Base-by-base conservation (phyloP, 1,140 invertebrate genomes). In the Drosophila pallidifrons region DNA sequence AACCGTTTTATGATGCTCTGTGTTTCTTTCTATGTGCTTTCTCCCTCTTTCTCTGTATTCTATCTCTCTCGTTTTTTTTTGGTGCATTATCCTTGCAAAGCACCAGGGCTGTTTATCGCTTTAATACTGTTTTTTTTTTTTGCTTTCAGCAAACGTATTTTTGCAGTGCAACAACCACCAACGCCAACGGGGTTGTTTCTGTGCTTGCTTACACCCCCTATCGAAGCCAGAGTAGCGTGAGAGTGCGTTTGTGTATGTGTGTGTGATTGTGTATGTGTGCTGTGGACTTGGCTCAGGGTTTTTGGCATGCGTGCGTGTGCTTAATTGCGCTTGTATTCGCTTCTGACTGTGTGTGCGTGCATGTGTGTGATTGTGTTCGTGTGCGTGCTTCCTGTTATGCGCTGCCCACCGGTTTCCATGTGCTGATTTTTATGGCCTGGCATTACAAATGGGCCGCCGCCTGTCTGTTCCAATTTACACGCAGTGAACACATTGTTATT, bases 271-370 rank as follows among this genome's bases (percentile, higher is more conserved):
- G 20, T 25, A 45, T 55, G 49, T 66, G 69, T 66, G 47, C 63
- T 66, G 35, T 45, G 51, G 35, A 51, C 59, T 46, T 68, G 72
- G 49, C 30, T 30, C 52, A 58, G 60, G 51, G 55, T 67, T 73
- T 71, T 74, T 80, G 72, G 66, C 77, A 82, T 83, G 83, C 83
- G 77, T 87, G 70, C 70, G 55, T 60, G 64, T 82, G 72, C 83
- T 74, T 86, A 87, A 86, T 86, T 79, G 79, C 83, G 83, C 83
- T 73, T 79, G 82, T 87, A 82, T 87, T 88, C 49, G 60, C 45
- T 60, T 25, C 20, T 25, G 0, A 4, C 20, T 45, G 46, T 51
- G 5, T 65, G 6, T 74, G 8, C 28, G 11, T 43, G 13, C 60
- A 16, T 35, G 13, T 49, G 41, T 49, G 28, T 58, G 28, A 25